These are phyloP conservation scores for Okamejei kenojei DNA, from an alignment of 2,797 vertebrate genomes.

Conservation along the genomic window DNA sequence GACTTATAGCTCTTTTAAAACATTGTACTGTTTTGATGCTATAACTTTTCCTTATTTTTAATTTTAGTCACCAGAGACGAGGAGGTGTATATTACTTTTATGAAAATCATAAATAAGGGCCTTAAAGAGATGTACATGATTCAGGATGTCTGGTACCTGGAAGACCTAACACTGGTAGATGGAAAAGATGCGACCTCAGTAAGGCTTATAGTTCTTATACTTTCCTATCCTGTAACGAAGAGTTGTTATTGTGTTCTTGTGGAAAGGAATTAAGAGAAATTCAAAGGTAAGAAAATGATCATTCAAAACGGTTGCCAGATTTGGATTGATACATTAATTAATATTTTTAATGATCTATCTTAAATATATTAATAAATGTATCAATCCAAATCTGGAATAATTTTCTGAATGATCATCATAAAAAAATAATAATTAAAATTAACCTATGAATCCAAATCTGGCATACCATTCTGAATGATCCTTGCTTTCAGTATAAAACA, in stretches of 20 bases:
- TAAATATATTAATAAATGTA: no score
- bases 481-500: not conserved
- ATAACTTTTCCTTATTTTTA: not conserved
- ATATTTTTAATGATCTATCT: no score
- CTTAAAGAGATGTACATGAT: not conserved
- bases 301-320: no score
- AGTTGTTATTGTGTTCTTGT: not conserved
- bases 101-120: not conserved
- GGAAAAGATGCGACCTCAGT: constrained; percentile 30
- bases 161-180: constrained; percentile 21
- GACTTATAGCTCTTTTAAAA: not conserved
- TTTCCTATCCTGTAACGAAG: not conserved
- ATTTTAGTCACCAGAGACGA: constrained; percentile 23
- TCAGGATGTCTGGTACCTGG: not conserved
- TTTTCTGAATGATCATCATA: no score
- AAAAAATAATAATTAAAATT: not conserved
- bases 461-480: not conserved
- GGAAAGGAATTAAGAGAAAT: not conserved
- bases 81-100: not conserved
- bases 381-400: no score
- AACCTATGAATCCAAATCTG: not conserved
- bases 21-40: not conserved
- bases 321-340: no score
- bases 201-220: not conserved
- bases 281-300: not conserved